Conservation (phyloP, 1,140 invertebrate genomes). For the Charaxes varanes region DNA sequence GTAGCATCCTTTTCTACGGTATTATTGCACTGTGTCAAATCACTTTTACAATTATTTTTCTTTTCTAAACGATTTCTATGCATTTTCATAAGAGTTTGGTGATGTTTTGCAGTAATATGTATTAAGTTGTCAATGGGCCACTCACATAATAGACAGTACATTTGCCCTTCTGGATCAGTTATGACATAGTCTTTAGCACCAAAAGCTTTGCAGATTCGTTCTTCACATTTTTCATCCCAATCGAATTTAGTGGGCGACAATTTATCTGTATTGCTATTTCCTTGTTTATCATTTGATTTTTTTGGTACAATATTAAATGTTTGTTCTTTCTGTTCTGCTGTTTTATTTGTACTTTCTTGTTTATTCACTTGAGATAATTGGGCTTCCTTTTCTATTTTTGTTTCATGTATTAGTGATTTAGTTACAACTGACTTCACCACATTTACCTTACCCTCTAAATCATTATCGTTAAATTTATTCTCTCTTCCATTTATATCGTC, state of each 20-base stretch:
- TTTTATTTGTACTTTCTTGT: too few species aligned
- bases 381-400: too few species aligned
- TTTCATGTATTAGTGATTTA: too few species aligned
- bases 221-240: conserved; percentile 4
- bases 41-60: neutral
- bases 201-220: conserved; percentile 6
- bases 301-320: neutral
- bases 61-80: conserved; percentile 4
- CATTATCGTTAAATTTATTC: neutral
- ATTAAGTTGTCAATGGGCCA: neutral
- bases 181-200: conserved; percentile 4
- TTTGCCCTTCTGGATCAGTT: neutral
- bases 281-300: neutral
- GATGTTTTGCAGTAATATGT: conserved; percentile 2
- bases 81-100: conserved; percentile 8
- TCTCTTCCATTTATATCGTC: neutral
- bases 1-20: neutral
- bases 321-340: too few species aligned
- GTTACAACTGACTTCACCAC: neutral
- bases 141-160: conserved; percentile 7
- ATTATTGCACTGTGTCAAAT: neutral
- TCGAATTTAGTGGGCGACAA: neutral
- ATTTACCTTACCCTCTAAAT: neutral
- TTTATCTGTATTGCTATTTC: too few species aligned
- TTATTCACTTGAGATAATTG: too few species aligned